Percentiles rank a stretch among this genome's conserved stretches.
phyloP scores from a whole-genome alignment of 2,797 vertebrate genomes.

The Sibirionetta formosa region DNA sequence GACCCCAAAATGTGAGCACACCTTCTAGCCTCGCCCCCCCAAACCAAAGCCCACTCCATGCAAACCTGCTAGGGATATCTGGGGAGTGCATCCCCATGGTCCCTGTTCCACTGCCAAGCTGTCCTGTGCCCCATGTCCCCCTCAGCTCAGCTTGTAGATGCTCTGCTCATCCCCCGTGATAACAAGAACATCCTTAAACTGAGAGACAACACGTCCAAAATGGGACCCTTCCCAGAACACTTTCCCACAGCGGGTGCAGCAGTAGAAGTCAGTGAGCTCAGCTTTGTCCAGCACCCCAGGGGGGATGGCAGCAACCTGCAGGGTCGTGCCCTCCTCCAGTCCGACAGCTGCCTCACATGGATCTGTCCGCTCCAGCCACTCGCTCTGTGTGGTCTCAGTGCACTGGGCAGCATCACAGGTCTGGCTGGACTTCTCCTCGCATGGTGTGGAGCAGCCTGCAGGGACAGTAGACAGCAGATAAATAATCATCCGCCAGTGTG shows the following conservation, averaged over 20 bases:
- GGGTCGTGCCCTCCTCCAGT: constrained; percentile 70
- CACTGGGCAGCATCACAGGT: neutral
- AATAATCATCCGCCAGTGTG: neutral
- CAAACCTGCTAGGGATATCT: neutral
- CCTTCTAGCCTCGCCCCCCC: neutral
- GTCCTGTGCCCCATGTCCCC: fast-evolving
- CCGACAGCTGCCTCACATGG: constrained; percentile 47
- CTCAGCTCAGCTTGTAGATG: neutral
- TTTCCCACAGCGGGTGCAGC: constrained; percentile 90
- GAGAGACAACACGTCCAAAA: constrained; percentile 81
- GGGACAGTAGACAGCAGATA: neutral
- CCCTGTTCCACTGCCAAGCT: fast-evolving
- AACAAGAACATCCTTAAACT: constrained; percentile 85
- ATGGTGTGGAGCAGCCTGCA: neutral
- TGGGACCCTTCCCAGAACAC: constrained; percentile 95
- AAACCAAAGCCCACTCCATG: neutral
- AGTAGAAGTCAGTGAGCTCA: constrained; percentile 83
- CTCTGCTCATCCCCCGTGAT: neutral
- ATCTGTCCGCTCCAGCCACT: constrained; percentile 63
- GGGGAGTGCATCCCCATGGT: fast-evolving
- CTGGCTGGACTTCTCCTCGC: neutral
- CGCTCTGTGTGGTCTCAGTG: constrained; percentile 34
- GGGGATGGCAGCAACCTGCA: constrained; percentile 85
- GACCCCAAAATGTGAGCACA: neutral
- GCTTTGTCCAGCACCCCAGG: constrained; percentile 81